Conservation (phyloP, 2,113 vertebrate species). For the Platanista minor region DNA sequence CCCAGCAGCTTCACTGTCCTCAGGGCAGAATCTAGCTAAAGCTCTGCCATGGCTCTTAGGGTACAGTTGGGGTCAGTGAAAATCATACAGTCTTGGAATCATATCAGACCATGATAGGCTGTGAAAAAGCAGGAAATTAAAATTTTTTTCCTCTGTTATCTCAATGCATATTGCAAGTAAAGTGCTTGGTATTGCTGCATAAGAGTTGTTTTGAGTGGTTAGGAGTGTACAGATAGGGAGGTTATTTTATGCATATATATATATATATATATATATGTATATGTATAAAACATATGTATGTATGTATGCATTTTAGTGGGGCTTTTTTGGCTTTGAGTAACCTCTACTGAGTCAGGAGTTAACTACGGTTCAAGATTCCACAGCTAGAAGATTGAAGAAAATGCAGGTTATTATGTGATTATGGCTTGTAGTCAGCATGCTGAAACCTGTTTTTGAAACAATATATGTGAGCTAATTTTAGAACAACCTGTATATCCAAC, state of each 20-base stretch:
- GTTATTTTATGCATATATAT: neutral
- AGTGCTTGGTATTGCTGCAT: neutral
- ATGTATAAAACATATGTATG: neutral
- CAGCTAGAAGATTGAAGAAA: neutral
- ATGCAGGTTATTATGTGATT: neutral
- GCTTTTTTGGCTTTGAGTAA: neutral
- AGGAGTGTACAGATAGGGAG: neutral
- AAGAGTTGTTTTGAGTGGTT: neutral
- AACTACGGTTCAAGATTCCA: neutral
- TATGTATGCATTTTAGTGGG: neutral
- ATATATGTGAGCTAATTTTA: neutral
- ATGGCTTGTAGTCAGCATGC: neutral
- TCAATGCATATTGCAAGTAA: neutral
- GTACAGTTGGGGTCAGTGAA: neutral
- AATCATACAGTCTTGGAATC: neutral
- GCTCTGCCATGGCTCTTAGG: neutral
- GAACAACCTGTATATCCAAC: neutral
- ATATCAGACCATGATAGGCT: neutral
- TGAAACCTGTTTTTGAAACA: neutral
- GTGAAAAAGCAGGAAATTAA: neutral
- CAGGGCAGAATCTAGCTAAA: neutral
- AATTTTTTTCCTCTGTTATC: neutral
- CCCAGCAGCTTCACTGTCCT: neutral
- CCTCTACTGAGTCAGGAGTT: neutral
- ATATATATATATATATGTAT: neutral